These are phyloP conservation scores for Holocentrus rufus DNA, from an alignment of 2,797 vertebrate species.

Conservation along the genomic window DNA sequence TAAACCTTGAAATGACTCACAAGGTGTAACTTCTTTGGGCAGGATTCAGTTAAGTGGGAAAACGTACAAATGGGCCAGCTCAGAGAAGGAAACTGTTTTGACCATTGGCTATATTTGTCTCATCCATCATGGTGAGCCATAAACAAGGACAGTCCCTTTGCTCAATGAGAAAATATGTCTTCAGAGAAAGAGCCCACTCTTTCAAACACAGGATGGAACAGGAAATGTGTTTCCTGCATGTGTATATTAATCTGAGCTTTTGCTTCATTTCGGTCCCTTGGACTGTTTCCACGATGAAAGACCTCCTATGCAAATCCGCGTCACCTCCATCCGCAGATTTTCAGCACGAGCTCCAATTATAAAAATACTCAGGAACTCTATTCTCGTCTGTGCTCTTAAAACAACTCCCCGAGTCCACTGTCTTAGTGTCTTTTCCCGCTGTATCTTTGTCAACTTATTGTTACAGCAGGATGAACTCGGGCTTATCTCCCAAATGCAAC, in stretches of 20 bases:
- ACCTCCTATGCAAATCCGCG: conserved; percentile 32
- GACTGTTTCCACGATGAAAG: conserved; percentile 27
- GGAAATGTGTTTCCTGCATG: conserved; percentile 41
- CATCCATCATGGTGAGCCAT: conserved; percentile 56
- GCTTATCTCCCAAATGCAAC: conserved; percentile 73
- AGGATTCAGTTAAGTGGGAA: conserved; percentile 11
- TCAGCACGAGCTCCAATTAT: not conserved
- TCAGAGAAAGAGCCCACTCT: conserved; percentile 42
- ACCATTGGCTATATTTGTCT: conserved; percentile 47
- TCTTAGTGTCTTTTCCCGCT: not conserved
- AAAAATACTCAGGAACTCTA: conserved; percentile 15
- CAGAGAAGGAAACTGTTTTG: conserved; percentile 29
- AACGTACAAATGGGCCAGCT: conserved; percentile 41
- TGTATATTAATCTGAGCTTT: conserved; percentile 56
- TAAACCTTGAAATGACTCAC: not conserved
- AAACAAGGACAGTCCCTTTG: conserved; percentile 38
- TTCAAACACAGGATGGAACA: conserved; percentile 25
- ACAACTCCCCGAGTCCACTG: conserved; percentile 20
- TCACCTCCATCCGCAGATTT: conserved; percentile 8
- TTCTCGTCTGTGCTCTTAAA: conserved; percentile 25
- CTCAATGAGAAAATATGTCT: conserved; percentile 35
- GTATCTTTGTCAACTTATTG: conserved; percentile 47
- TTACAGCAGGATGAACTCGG: conserved; percentile 55
- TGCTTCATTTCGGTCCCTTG: conserved; percentile 38
- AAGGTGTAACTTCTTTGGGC: conserved; percentile 3